Evolutionary conservation across 1,140 invertebrate genomes (phyloP).

Genomic region (Hestina assimilis): DNA sequence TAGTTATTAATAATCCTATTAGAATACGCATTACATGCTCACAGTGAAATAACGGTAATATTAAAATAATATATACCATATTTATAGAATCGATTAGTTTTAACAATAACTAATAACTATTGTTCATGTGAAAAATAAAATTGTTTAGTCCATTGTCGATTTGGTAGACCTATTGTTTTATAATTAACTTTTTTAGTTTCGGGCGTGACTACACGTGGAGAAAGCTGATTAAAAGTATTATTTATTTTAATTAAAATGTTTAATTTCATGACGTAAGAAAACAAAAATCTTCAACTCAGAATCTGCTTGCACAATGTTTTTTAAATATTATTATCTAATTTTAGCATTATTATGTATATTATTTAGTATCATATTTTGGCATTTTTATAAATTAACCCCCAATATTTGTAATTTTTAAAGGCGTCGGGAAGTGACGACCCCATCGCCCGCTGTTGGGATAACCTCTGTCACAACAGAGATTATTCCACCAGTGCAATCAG

Average conservation of each 20-base stretch:
- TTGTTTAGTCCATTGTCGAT: conserved; percentile 21
- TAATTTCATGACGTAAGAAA: no score
- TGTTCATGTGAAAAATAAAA: conserved; percentile 5
- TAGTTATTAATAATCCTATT: not conserved
- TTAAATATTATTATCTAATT: no score
- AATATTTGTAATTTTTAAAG: no score
- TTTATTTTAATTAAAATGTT: not conserved
- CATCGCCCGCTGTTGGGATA: no score
- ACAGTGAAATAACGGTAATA: not conserved
- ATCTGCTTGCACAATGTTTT: no score
- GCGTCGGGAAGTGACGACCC: no score
- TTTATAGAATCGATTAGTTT: not conserved
- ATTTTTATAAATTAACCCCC: no score
- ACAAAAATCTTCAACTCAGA: no score
- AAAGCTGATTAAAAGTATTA: not conserved
- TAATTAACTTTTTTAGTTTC: not conserved
- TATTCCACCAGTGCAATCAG: no score
- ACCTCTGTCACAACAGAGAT: no score
- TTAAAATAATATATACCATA: not conserved
- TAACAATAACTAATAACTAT: not conserved
- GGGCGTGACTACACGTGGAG: conserved; percentile 18
- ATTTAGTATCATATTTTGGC: no score
- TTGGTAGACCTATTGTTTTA: conserved; percentile 18
- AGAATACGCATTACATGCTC: not conserved
- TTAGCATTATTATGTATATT: no score